These are phyloP conservation scores for Sturnira hondurensis DNA, from an alignment of 2,113 vertebrate species.

Conservation along the genomic window DNA sequence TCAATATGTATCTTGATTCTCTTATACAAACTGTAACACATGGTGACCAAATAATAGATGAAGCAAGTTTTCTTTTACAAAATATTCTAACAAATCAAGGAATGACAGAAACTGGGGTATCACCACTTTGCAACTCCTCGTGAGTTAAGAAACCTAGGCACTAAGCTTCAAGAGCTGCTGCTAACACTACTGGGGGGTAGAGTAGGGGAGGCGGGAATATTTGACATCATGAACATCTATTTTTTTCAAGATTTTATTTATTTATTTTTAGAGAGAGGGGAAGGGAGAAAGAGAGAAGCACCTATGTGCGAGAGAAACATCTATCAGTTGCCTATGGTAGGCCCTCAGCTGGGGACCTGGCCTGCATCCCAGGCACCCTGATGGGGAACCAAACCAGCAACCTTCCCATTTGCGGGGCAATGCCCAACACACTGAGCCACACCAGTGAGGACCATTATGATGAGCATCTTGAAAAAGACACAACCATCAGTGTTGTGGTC, in stretches of 20 bases:
- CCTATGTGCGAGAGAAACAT: too few relatives aligned
- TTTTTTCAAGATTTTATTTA: too few relatives aligned
- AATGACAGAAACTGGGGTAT: neutral
- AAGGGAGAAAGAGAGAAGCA: too few relatives aligned
- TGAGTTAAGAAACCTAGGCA: neutral
- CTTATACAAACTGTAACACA: neutral
- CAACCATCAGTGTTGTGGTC: neutral
- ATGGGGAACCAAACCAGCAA: too few relatives aligned
- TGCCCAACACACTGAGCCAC: too few relatives aligned
- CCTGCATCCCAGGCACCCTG: too few relatives aligned
- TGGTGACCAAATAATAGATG: neutral
- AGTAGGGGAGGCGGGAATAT: neutral
- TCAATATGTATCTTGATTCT: neutral
- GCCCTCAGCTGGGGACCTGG: too few relatives aligned
- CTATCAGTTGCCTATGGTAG: too few relatives aligned
- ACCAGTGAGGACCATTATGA: neutral
- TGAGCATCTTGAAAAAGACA: neutral
- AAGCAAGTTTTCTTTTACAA: neutral
- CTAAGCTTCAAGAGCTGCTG: neutral
- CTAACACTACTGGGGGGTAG: neutral
- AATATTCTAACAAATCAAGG: neutral
- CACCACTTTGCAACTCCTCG: neutral
- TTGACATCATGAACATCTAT: neutral
- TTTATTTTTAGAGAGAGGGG: too few relatives aligned
- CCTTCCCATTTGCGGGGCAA: too few relatives aligned